A percentile compares a stretch with the other conserved stretches of the same genome.
Conservation (phyloP, 2,797 vertebrate genomes). For the Xenopus petersii region DNA sequence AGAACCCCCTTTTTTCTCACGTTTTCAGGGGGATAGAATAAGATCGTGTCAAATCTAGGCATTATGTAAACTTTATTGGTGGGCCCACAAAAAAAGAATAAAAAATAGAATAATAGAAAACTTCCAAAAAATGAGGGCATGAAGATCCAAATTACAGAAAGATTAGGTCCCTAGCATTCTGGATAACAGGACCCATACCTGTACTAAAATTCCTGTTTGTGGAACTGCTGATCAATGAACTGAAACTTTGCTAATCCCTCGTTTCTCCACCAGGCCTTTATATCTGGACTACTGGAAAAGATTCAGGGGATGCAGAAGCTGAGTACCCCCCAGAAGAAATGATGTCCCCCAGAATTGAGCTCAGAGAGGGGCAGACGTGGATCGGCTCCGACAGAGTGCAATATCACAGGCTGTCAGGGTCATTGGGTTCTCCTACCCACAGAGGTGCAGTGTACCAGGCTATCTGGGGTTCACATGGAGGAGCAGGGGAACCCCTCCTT, state of each 20-base stretch:
- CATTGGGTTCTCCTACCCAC: conserved; percentile 7
- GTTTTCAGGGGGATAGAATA: too few species aligned
- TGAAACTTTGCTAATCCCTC: neutral
- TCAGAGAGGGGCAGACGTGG: neutral
- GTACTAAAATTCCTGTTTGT: too few species aligned
- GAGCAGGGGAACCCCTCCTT: conserved; percentile 16
- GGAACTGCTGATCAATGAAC: neutral
- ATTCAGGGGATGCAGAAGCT: conserved; percentile 94
- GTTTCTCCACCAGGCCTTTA: conserved; percentile 69
- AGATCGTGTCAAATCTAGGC: too few species aligned
- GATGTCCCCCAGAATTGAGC: conserved; percentile 45
- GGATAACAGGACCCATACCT: too few species aligned
- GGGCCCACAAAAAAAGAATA: too few species aligned
- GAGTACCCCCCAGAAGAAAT: conserved; percentile 90
- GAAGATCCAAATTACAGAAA: too few species aligned
- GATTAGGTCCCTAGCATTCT: too few species aligned
- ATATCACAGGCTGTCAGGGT: conserved; percentile 34
- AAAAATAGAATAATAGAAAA: too few species aligned
- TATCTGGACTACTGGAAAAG: conserved; percentile 83
- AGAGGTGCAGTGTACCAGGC: neutral
- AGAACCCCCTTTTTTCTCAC: too few species aligned
- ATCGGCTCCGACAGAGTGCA: conserved; percentile 3
- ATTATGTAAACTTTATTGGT: too few species aligned
- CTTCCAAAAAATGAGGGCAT: too few species aligned
- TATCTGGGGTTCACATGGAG: conserved; percentile 4